Percentiles rank a stretch among this genome's conserved stretches.
phyloP scores from a whole-genome alignment of 1,140 invertebrate species.

The Neotoxoptera formosana region DNA sequence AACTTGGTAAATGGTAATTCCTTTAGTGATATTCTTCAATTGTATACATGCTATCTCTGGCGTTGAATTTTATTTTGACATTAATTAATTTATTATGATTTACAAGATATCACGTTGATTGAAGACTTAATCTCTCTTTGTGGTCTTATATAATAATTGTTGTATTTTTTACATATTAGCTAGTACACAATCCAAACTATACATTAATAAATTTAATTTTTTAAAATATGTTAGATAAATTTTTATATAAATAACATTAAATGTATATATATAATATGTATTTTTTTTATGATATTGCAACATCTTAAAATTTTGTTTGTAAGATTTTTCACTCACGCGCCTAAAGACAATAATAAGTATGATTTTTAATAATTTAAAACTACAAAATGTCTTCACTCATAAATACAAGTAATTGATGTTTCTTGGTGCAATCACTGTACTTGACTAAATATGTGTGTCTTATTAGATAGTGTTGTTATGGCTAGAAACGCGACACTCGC shows the following conservation, averaged over 20 bases:
- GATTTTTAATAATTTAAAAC: no score
- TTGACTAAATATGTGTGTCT: no score
- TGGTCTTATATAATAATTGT: neutral
- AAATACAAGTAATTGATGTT: no score
- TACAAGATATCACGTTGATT: neutral
- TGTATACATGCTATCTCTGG: neutral
- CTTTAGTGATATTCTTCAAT: neutral
- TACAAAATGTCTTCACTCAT: no score
- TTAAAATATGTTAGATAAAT: neutral
- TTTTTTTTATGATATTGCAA: neutral
- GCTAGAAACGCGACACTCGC: no score
- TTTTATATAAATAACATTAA: neutral
- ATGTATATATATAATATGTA: neutral
- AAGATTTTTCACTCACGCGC: neutral
- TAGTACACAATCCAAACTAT: neutral
- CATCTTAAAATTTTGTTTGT: neutral
- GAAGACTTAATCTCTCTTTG: neutral
- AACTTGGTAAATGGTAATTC: neutral
- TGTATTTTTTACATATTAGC: neutral
- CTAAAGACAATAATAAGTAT: no score
- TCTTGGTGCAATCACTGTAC: no score
- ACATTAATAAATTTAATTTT: no score
- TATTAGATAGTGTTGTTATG: no score
- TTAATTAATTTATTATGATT: neutral
- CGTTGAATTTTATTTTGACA: neutral